Base-by-base conservation (phyloP, 2,113 vertebrate species). In the Anser brachyrhynchus region DNA sequence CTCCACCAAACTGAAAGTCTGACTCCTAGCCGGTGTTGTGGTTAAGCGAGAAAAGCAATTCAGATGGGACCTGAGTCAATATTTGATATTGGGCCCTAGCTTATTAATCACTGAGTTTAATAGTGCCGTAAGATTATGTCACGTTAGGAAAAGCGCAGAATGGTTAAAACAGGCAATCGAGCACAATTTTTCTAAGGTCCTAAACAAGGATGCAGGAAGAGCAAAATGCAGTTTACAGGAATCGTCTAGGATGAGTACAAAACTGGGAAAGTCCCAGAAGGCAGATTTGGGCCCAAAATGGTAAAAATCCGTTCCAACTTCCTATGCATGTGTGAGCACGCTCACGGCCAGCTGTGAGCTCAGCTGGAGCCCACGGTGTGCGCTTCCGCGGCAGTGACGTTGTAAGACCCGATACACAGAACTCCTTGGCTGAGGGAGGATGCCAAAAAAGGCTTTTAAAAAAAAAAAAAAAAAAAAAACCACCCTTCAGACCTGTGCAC, bases 231-330 rank as follows among this genome's bases (percentile, higher is more conserved):
- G 74, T 26, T 82, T 41, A 66, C 20, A 76, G 69, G 51, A 94
- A 78, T 70, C 89, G 77, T 87, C 67, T 46, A 37, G 64, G 74
- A 69, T 72, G 41, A 84, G 43, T 62, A 83, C 20, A 81, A 72
- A 77, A 89, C 25, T 37, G 57, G 55, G 89, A 23, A 86, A 84
- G 41, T 57, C 78, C 29, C 80, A 93, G 31, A 92, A 95, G 86
- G 79, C 84, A 84, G 87, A 78, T 84, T 96, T 93, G 73, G 75
- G 84, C 89, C 92, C 65, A 2, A 84, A 87, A 65, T 41, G 31
- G 26, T 93, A 70, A 82, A 93, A 67, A 44, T 19, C 54, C 6
- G 3, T 88, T 88, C 79, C 92, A 94, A 12, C 79, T 93, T 93
- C 90, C 83, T 81, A 55, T 44, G 74, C 5, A 1, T 39, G 52